Evolutionary conservation across 2,888 invertebrate genomes (phyloP).

Genomic region (Tortricodes alternella): DNA sequence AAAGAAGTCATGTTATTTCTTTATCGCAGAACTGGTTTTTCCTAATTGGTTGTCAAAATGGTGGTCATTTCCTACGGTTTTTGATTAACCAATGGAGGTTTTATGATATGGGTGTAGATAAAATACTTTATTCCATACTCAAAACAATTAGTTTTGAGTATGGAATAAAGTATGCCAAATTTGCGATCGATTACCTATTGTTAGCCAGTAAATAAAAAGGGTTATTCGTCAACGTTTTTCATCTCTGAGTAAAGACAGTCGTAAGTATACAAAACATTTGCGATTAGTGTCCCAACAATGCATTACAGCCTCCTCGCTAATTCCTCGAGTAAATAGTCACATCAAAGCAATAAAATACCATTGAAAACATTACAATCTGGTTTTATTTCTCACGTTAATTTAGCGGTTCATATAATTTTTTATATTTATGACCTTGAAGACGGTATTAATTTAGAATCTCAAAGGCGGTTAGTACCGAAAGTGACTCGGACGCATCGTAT

Average conservation of each 20-base stretch:
- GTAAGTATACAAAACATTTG: neutral
- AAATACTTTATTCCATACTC: no score
- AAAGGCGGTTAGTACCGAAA: neutral
- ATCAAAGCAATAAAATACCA: conserved; percentile 23
- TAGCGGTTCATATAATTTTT: conserved; percentile 1
- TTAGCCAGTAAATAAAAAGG: neutral
- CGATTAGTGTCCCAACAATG: neutral
- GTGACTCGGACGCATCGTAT: no score
- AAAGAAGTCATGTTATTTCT: no score
- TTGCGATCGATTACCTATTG: no score
- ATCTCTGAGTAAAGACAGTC: neutral
- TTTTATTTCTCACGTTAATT: conserved; percentile 30
- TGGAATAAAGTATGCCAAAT: no score
- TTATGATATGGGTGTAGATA: no score
- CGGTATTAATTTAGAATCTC: neutral
- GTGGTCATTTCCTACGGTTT: no score
- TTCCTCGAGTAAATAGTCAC: conserved; percentile 13
- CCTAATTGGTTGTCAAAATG: no score
- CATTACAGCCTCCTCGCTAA: conserved; percentile 10
- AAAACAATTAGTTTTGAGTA: no score
- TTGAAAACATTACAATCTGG: conserved; percentile 28
- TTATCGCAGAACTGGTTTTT: no score
- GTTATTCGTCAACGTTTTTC: neutral
- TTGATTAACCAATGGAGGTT: no score
- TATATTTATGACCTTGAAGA: neutral